phyloP scores from a whole-genome alignment of 2,888 invertebrate species.

The Zhengitettix transpicula region DNA sequence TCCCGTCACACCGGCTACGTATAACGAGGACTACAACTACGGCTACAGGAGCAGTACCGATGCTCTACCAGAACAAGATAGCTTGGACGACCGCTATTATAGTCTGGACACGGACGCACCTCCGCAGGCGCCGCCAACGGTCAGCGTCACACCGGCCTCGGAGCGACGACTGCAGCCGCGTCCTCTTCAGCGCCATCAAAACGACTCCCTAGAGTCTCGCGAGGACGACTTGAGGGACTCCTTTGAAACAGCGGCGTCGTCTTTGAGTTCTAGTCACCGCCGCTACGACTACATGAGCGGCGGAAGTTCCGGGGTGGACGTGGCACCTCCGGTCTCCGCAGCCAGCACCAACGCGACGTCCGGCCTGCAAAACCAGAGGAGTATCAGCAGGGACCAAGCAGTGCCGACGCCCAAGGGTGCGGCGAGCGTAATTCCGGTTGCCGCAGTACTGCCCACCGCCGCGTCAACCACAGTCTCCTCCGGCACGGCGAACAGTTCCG shows the following conservation, averaged over 20 bases:
- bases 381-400: neutral
- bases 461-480: slow-evolving; percentile 1
- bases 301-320: slow-evolving; percentile 17
- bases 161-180: slow-evolving; percentile 22
- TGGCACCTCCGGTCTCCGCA: neutral
- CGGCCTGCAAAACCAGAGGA: slow-evolving; percentile 4
- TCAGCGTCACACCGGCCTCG: slow-evolving; percentile 5
- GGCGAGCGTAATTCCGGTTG: too few species aligned
- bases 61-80: slow-evolving; percentile 26
- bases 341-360: slow-evolving; percentile 14
- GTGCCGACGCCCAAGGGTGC: neutral
- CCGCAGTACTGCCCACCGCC: neutral
- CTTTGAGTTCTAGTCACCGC: slow-evolving; percentile 25
- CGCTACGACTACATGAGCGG: slow-evolving; percentile 24
- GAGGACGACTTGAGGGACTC: slow-evolving; percentile 38
- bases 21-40: slow-evolving; percentile 54
- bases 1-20: slow-evolving; percentile 16
- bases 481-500: neutral
- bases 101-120: neutral
- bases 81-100: slow-evolving; percentile 23
- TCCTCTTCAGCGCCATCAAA: slow-evolving; percentile 25
- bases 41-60: slow-evolving; percentile 43
- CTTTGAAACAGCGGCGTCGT: slow-evolving; percentile 35
- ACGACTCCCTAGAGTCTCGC: slow-evolving; percentile 35
- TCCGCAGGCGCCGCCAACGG: neutral